Percentiles rank a stretch among this genome's conserved stretches.
phyloP scores from a whole-genome alignment of 2,888 invertebrate genomes.

The Chromoteleia sp. region DNA sequence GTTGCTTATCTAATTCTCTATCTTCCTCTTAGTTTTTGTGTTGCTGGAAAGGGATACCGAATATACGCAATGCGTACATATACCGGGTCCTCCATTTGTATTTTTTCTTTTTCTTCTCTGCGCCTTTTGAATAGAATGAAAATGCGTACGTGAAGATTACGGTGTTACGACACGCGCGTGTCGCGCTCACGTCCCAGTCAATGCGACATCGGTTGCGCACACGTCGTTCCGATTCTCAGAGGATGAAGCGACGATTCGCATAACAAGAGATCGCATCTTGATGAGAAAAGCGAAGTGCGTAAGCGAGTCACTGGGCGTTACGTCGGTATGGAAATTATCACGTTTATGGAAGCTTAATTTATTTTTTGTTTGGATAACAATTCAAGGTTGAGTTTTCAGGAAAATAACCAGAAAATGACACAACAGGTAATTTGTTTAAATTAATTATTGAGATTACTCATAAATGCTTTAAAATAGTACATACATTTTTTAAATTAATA shows the following conservation, averaged over 20 bases:
- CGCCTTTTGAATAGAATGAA: slow-evolving; percentile 64
- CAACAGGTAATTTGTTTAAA: neutral
- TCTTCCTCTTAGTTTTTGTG: slow-evolving; percentile 25
- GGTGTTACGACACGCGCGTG: slow-evolving; percentile 52
- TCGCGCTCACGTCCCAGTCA: slow-evolving; percentile 44
- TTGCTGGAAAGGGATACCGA: slow-evolving; percentile 13
- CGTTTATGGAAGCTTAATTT: slow-evolving; percentile 30
- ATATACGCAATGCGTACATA: slow-evolving; percentile 9
- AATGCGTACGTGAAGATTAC: slow-evolving; percentile 34
- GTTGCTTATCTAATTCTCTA: slow-evolving; percentile 27
- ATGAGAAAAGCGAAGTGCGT: slow-evolving; percentile 64
- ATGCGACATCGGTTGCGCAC: slow-evolving; percentile 72
- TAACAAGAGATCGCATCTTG: slow-evolving; percentile 72
- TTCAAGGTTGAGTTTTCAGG: slow-evolving; percentile 29
- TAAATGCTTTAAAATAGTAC: neutral
- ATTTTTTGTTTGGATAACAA: slow-evolving; percentile 27
- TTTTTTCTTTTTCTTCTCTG: slow-evolving; percentile 36
- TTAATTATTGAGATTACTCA: neutral
- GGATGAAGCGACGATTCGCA: slow-evolving; percentile 65
- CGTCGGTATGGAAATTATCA: slow-evolving; percentile 38
- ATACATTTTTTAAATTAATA: too few species aligned
- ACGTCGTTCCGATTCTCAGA: slow-evolving; percentile 78
- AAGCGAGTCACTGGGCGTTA: slow-evolving; percentile 49
- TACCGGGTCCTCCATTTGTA: neutral
- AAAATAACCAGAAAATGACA: neutral